These are phyloP conservation scores for Ptilorrhoa leucosticta DNA, from an alignment of 2,113 vertebrate species.

Conservation along the genomic window DNA sequence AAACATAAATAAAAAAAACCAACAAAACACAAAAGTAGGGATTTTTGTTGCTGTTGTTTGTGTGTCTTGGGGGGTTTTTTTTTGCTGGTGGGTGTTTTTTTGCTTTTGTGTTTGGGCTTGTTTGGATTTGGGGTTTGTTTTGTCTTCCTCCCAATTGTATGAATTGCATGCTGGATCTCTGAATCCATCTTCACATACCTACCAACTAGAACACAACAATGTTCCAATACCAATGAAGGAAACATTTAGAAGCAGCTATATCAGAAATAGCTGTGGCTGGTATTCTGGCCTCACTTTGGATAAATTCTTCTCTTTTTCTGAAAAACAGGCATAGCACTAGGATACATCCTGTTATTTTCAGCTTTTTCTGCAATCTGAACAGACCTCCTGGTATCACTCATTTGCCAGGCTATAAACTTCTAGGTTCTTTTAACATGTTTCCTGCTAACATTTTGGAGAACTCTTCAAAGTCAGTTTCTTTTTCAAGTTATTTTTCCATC, in stretches of 20 bases:
- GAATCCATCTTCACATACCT: not conserved
- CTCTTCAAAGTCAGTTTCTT: not conserved
- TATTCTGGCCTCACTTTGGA: not conserved
- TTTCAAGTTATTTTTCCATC: not conserved
- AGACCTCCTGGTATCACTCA: not conserved
- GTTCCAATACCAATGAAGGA: fast-evolving
- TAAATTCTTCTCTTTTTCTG: not conserved
- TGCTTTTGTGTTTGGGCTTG: not conserved
- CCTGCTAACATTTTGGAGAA: not conserved
- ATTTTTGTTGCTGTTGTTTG: not conserved
- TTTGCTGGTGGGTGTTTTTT: too few relatives aligned
- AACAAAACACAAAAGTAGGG: not conserved
- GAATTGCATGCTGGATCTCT: not conserved
- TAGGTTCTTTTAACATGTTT: not conserved
- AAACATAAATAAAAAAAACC: not conserved
- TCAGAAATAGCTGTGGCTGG: not conserved
- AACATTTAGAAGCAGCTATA: not conserved
- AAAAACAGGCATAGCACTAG: not conserved
- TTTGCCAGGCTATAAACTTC: not conserved
- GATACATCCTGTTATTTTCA: not conserved
- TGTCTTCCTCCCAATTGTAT: fast-evolving
- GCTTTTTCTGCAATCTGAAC: not conserved
- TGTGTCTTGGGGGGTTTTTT: fast-evolving
- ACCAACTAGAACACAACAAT: not conserved
- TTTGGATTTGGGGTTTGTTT: not conserved